Evolutionary conservation across 2,888 invertebrate species (phyloP).

Genomic region (Drosophila flavopinicola): DNA sequence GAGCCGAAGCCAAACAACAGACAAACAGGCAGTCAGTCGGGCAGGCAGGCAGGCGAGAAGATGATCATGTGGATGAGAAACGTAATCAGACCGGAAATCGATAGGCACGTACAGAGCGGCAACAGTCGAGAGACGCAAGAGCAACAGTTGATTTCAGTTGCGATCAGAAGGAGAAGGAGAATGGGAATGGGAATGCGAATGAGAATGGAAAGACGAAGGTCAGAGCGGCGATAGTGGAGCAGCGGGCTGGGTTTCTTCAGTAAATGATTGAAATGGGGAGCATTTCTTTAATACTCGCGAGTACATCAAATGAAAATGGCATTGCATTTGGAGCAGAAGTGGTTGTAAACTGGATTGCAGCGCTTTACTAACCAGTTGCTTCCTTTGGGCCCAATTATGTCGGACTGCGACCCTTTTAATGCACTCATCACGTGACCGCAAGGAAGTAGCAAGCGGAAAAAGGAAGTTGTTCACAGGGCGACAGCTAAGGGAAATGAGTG

Average conservation of each 20-base stretch:
- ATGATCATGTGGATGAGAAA: slow-evolving; percentile 68
- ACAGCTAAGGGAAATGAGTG: slow-evolving; percentile 23
- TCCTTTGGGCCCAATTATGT: slow-evolving; percentile 53
- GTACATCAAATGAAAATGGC: slow-evolving; percentile 27
- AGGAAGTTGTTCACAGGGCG: slow-evolving; percentile 62
- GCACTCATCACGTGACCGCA: slow-evolving; percentile 17
- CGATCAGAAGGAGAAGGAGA: slow-evolving; percentile 4
- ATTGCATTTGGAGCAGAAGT: slow-evolving; percentile 17
- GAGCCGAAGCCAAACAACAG: slow-evolving; percentile 67
- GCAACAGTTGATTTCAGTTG: slow-evolving; percentile 8
- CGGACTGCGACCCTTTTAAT: slow-evolving; percentile 29
- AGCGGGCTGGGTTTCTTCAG: slow-evolving; percentile 12
- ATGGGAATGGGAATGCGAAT: too few relatives aligned
- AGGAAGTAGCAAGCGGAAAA: slow-evolving; percentile 65
- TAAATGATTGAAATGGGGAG: slow-evolving; percentile 40
- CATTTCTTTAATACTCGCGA: slow-evolving; percentile 25
- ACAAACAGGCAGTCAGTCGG: slow-evolving; percentile 25
- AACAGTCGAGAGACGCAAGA: slow-evolving; percentile 35
- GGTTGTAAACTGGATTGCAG: slow-evolving; percentile 32
- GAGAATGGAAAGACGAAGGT: neutral
- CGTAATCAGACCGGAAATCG: slow-evolving; percentile 82
- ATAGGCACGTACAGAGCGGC: slow-evolving; percentile 73
- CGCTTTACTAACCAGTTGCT: slow-evolving; percentile 50
- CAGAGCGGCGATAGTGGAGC: slow-evolving; percentile 2
- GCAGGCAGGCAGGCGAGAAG: slow-evolving; percentile 20